These are phyloP conservation scores for Potorous gilbertii DNA, from an alignment of 2,797 vertebrate genomes.

Conservation along the genomic window DNA sequence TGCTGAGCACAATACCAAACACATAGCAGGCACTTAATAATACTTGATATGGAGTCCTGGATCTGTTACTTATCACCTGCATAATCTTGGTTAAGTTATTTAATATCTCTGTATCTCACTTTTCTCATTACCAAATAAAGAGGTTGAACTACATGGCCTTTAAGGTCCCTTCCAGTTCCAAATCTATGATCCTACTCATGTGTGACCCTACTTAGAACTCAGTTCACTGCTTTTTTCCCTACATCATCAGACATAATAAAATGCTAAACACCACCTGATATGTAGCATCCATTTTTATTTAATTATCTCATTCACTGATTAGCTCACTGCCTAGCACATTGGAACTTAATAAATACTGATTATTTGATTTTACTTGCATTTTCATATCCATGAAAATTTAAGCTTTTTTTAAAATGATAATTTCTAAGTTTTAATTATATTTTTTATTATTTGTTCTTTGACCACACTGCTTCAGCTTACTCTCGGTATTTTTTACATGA, in stretches of 20 bases:
- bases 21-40: neutral
- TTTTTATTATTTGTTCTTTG: neutral
- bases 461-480: neutral
- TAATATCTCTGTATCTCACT: neutral
- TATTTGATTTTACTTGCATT: neutral
- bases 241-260: neutral
- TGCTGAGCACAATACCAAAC: neutral
- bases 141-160: neutral
- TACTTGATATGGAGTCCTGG: neutral
- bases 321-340: neutral
- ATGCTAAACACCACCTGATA: neutral
- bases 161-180: neutral
- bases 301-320: neutral
- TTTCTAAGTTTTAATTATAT: neutral
- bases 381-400: neutral
- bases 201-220: neutral
- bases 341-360: neutral
- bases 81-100: neutral
- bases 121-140: neutral
- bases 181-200: neutral
- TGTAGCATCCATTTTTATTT: neutral
- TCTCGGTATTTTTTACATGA: neutral
- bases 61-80: neutral
- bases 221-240: neutral
- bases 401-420: neutral